Percentiles rank a stretch among this genome's conserved stretches.
Conservation (phyloP, 2,888 invertebrate genomes). For the Ellobium chinense region DNA sequence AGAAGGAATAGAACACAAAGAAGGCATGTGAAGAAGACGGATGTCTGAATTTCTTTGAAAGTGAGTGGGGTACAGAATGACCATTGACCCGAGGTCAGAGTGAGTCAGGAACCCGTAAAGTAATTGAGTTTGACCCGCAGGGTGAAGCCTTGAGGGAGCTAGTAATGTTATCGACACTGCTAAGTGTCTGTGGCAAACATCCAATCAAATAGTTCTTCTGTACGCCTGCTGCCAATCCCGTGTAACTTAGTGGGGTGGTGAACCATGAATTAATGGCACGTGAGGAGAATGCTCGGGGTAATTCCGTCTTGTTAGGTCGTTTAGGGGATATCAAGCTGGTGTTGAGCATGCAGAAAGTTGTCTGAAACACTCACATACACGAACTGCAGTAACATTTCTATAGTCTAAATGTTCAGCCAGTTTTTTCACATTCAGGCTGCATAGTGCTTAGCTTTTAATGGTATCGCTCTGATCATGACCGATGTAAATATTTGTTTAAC, state of each 20-base stretch:
- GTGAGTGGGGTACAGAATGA: neutral
- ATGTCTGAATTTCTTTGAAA: neutral
- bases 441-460: too few species aligned
- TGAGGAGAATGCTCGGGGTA: slow-evolving; percentile 2
- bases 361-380: too few species aligned
- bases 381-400: too few species aligned
- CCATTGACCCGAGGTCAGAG: neutral
- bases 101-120: neutral
- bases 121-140: neutral
- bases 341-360: too few species aligned
- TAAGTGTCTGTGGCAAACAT: neutral
- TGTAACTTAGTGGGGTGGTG: neutral
- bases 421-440: too few species aligned
- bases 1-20: neutral
- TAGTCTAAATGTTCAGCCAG: too few species aligned
- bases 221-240: neutral
- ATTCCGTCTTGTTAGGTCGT: neutral
- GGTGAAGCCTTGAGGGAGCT: neutral
- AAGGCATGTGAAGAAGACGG: neutral
- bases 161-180: slow-evolving; percentile 2
- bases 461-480: too few species aligned
- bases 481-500: too few species aligned
- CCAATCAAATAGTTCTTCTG: neutral
- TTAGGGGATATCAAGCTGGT: too few species aligned
- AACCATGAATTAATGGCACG: neutral